Evolutionary conservation across 2,888 invertebrate species (phyloP), one percentile per base, ranked within the genome.

Genomic region (Liposcelis brunnea): DNA sequence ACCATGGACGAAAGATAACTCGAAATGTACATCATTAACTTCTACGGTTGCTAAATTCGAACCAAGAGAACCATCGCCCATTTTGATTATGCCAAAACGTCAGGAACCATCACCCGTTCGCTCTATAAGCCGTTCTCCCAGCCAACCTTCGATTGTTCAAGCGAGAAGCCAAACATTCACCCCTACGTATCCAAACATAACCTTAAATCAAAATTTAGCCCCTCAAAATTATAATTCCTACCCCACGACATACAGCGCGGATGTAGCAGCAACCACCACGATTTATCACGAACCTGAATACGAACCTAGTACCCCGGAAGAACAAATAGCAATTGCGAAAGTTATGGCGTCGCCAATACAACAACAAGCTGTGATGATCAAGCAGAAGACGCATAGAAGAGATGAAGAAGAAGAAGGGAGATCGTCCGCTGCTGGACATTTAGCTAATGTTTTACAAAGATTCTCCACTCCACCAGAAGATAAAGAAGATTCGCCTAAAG

Each of bases 331-430:
- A 49, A 74, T 77, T 49, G 69, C 69, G 42, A 75, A 73, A 55
- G 80, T 82, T n/a, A 82, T 82, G 81, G 68, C 72, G 43, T 80
- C 77, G 1, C 80, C 82, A 0, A 73, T 78, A 48, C 70, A 75
- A 48, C 82, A 82, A 56, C 73, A 76, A 51, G 83, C 82, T 31
- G 75, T 79, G 12, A 74, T 77, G 14, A 67, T 52, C 18, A 51
- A 49, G 34, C 44, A 53, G 15, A 48, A 64, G 48, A 59, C 67
- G 6, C 72, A 74, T 42, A 72, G 71, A 58, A 70, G 65, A 52
- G 66, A 73, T 44, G 69, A 72, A 52, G 68, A 70, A 52, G 70
- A 71, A 45, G 50, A 51, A 42, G 63, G 60, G 7, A 58, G 60
- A 16, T 68, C 65, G 44, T 61, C 65, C 35, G 73, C 62, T 2